Percentiles rank a stretch among this genome's conserved stretches.
Conservation (phyloP, 2,888 invertebrate genomes). For the Ophion ellenae region DNA sequence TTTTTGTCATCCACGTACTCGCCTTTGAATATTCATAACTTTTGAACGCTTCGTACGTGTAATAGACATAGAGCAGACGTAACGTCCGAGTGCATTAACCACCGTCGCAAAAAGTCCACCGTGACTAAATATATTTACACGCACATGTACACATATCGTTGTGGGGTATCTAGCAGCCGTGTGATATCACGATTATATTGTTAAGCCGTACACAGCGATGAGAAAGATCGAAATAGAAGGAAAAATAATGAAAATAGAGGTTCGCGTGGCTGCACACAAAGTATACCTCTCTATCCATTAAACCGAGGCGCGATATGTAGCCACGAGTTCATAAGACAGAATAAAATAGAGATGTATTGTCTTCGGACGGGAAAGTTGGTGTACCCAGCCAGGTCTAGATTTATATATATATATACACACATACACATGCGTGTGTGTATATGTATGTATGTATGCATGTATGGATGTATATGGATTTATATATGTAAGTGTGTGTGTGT, state of each 20-base stretch:
- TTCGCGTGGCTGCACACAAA: conserved; percentile 54
- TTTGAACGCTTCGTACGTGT: neutral
- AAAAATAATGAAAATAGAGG: conserved; percentile 48
- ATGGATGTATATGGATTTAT: neutral
- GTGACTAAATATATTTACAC: conserved; percentile 2
- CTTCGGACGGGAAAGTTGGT: conserved; percentile 75
- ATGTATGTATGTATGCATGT: too few relatives aligned
- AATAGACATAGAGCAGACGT: conserved; percentile 49
- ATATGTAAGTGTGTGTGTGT: neutral
- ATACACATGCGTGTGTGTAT: conserved; percentile 9
- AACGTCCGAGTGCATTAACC: conserved; percentile 34
- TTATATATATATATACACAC: neutral
- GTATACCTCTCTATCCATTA: conserved; percentile 70
- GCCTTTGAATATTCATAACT: neutral
- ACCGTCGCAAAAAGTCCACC: conserved; percentile 29
- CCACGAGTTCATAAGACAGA: conserved; percentile 65
- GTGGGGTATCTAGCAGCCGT: conserved; percentile 44
- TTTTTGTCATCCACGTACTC: neutral
- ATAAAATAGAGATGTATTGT: conserved; percentile 80
- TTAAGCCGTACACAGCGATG: conserved; percentile 64
- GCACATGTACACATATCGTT: conserved; percentile 13
- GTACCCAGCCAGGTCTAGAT: conserved; percentile 21
- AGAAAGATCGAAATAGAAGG: conserved; percentile 24
- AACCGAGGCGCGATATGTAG: conserved; percentile 7
- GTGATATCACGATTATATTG: conserved; percentile 77